These are phyloP conservation scores for Phallusia fumigata DNA, from an alignment of 23 tunicate genomes.

Conservation along the genomic window DNA sequence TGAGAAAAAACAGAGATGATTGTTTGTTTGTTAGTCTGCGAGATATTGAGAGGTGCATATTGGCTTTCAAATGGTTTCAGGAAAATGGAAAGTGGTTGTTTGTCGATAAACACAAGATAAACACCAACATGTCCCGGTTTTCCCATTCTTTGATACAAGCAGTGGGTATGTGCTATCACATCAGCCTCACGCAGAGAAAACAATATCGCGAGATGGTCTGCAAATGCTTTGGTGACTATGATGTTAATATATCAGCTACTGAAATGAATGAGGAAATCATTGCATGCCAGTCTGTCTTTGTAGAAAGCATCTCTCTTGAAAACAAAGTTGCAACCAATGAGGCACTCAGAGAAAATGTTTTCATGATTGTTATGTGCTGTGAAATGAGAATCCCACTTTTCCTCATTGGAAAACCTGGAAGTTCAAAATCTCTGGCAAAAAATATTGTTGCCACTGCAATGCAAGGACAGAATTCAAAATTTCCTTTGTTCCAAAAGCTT, in stretches of 20 bases:
- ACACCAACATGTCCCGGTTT: not conserved
- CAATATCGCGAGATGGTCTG: constrained; percentile 28
- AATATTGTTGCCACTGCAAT: constrained; percentile 63
- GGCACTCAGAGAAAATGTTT: constrained; percentile 73
- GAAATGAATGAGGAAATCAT: constrained; percentile 34
- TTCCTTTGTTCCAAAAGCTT: constrained; percentile 35
- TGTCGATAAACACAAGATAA: not conserved
- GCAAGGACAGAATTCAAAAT: constrained; percentile 54
- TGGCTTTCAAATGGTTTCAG: constrained; percentile 50
- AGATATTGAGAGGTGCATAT: constrained; percentile 73
- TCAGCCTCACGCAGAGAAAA: constrained; percentile 41
- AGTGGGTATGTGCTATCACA: constrained; percentile 73
- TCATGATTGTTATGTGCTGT: constrained; percentile 74
- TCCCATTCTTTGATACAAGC: constrained; percentile 36
- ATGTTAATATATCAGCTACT: not conserved
- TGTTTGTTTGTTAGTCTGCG: constrained; percentile 78
- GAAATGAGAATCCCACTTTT: constrained; percentile 81
- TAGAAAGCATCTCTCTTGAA: constrained; percentile 28
- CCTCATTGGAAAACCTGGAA: constrained; percentile 83
- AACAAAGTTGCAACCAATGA: constrained; percentile 76
- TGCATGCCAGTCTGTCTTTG: constrained; percentile 54
- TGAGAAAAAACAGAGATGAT: constrained; percentile 46
- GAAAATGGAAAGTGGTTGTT: constrained; percentile 36
- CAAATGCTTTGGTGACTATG: not conserved
- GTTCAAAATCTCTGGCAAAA: constrained; percentile 86